Evolutionary conservation across 2,113 vertebrate species (phyloP).

Genomic region (Thryonomys swinderianus): DNA sequence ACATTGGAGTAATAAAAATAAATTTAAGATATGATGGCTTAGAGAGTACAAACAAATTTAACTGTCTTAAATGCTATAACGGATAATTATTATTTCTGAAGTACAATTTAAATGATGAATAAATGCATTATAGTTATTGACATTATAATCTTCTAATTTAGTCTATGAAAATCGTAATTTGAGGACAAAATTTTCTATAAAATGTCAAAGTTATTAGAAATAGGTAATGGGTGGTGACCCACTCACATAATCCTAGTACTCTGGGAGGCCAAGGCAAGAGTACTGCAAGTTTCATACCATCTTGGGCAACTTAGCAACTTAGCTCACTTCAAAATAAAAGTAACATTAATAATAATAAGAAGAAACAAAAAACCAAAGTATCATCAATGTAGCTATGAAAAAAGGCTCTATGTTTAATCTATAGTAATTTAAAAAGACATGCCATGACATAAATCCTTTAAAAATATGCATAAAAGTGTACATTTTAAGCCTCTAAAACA

Average conservation of each 20-base stretch:
- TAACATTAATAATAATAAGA: not conserved
- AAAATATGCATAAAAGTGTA: not conserved
- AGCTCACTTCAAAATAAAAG: not conserved
- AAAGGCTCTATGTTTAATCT: not conserved
- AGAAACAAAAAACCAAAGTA: not conserved
- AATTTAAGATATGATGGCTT: not conserved
- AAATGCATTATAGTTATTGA: too few relatives aligned
- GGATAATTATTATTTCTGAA: not conserved
- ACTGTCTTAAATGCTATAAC: not conserved
- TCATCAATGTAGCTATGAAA: not conserved
- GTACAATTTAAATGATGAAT: not conserved
- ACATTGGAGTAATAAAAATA: not conserved
- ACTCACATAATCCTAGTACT: not conserved
- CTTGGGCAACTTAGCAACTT: not conserved
- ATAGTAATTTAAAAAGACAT: too few relatives aligned
- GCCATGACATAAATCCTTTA: not conserved
- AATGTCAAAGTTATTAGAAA: not conserved
- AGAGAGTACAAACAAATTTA: not conserved
- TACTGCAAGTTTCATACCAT: not conserved
- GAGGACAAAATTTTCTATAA: not conserved
- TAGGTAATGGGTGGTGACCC: not conserved
- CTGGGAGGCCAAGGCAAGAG: not conserved
- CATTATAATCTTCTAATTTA: not conserved
- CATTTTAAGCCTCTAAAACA: not conserved
- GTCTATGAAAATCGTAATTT: not conserved